Percentiles rank a stretch among this genome's conserved stretches.
These are phyloP conservation scores for Andrena haemorrhoa DNA, from an alignment of 2,888 invertebrate genomes.

Conservation along the genomic window DNA sequence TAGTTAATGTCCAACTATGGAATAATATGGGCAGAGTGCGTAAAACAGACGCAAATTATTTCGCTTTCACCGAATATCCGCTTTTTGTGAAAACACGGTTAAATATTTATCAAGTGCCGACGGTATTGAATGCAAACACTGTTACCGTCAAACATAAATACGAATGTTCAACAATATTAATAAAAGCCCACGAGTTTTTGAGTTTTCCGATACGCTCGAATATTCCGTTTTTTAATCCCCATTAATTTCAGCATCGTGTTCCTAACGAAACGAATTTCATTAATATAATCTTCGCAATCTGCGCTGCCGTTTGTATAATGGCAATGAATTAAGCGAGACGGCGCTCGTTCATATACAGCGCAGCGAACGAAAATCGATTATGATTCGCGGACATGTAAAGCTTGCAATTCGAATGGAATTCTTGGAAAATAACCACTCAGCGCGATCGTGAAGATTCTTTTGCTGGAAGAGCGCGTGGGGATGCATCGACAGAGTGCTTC, in stretches of 20 bases:
- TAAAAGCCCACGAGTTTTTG: neutral
- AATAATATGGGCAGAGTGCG: neutral
- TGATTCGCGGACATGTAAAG: neutral
- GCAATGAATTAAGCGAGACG: too few species aligned
- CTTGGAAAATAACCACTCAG: neutral
- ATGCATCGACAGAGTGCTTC: slow-evolving; percentile 1
- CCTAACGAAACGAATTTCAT: neutral
- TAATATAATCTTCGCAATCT: neutral
- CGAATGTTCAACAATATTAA: neutral
- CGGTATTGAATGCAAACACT: neutral
- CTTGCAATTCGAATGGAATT: neutral
- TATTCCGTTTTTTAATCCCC: neutral
- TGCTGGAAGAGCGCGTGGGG: neutral
- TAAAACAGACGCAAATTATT: neutral
- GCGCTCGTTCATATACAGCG: too few species aligned
- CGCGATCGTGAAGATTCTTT: neutral
- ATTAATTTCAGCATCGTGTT: neutral
- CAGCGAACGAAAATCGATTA: neutral
- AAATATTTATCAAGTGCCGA: neutral
- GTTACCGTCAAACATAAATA: neutral
- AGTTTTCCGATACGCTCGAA: too few species aligned
- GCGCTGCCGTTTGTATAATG: too few species aligned
- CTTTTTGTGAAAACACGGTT: neutral
- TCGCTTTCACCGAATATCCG: neutral
- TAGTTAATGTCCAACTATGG: neutral